Conservation (phyloP, 2,797 vertebrate species). For the Tapera naevia region DNA sequence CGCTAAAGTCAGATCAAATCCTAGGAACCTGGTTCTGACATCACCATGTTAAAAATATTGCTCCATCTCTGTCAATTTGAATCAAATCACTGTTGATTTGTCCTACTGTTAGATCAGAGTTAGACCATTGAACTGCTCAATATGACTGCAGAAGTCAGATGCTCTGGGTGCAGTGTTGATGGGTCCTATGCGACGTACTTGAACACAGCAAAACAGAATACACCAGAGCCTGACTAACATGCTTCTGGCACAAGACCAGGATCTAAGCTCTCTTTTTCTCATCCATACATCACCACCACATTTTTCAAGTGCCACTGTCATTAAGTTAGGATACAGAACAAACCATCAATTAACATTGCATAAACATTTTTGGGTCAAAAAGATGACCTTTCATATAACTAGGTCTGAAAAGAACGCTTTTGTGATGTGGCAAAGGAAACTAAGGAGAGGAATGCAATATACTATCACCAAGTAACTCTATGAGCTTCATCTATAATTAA, state of each 20-base stretch:
- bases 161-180: neutral
- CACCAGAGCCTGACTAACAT: neutral
- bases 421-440: neutral
- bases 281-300: constrained; percentile 15
- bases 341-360: constrained; percentile 1
- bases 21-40: neutral
- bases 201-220: neutral
- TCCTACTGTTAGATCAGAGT: neutral
- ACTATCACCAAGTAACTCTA: neutral
- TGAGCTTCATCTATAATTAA: constrained; percentile 1
- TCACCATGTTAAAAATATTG: neutral
- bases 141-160: constrained; percentile 2
- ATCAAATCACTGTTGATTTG: constrained; percentile 7
- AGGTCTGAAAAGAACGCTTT: constrained; percentile 12
- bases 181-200: neutral
- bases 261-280: constrained; percentile 32
- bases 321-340: constrained; percentile 29
- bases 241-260: constrained; percentile 16
- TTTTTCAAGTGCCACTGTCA: constrained; percentile 48
- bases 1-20: neutral
- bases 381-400: neutral
- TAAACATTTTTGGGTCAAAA: constrained; percentile 18
- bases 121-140: neutral
- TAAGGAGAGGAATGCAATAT: neutral
- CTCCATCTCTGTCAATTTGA: neutral